A percentile compares a stretch with the other conserved stretches of the same genome.
These are phyloP conservation scores for Acanthaster planci DNA, from an alignment of 35 echinoderm and acorn worm genomes.

Conservation along the genomic window DNA sequence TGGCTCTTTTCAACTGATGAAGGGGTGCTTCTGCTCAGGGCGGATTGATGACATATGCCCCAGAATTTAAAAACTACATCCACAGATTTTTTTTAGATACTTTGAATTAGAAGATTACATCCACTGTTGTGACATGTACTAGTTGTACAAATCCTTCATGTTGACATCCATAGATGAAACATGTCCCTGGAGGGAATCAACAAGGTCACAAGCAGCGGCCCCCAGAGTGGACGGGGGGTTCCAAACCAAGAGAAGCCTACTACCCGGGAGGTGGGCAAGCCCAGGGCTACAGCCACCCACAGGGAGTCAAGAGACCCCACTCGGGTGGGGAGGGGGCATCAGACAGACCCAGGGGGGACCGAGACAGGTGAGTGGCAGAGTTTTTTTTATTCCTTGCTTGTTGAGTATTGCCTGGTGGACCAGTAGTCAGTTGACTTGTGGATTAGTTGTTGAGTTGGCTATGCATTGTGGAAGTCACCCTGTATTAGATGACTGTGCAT, in stretches of 20 bases:
- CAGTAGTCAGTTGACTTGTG: background rate
- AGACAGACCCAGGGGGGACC: background rate
- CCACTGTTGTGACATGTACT: no score
- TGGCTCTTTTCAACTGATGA: no score
- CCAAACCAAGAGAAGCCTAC: slow-evolving; percentile 8
- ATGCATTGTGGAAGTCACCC: background rate
- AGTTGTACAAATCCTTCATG: no score
- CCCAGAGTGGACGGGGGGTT: background rate
- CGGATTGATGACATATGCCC: no score
- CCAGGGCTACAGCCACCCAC: slow-evolving; percentile 14
- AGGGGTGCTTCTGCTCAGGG: no score
- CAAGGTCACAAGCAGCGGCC: slow-evolving; percentile 14
- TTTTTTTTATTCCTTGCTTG: background rate
- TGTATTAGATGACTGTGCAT: slow-evolving; percentile 2
- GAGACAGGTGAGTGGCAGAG: background rate
- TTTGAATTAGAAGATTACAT: no score
- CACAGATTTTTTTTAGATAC: no score
- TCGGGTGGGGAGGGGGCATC: background rate
- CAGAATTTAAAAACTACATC: no score
- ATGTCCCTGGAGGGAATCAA: background rate
- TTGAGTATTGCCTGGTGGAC: background rate
- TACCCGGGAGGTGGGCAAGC: background rate
- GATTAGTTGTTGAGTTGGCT: slow-evolving; percentile 10
- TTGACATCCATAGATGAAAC: background rate
- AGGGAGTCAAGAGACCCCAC: slow-evolving; percentile 6